Evolutionary conservation across 1,140 invertebrate genomes (phyloP), one percentile per base, ranked within the genome.

Genomic region (Aphelenchoides avenae): DNA sequence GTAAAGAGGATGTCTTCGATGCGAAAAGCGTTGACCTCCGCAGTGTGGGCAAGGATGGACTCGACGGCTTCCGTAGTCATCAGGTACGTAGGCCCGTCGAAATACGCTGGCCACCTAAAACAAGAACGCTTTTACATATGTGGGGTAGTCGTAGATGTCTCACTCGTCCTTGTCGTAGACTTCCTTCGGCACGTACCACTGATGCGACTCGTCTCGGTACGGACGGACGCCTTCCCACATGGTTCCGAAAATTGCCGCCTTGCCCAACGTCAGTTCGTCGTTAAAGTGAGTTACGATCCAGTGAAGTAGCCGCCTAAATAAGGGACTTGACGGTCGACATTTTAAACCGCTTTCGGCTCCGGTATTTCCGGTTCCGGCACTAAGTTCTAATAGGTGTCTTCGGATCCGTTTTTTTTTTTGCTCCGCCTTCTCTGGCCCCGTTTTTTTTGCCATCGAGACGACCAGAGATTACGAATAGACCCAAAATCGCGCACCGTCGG

Each of bases 201-300:
- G 15, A 39, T 60, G 55, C 7, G 20, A 37, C 34, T 31, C 30
- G 18, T 63, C 31, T 18, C 57, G 33, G 33, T 30, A 40, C 18
- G 58, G 55, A n/a, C 20, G 34, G 5, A 39, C 24, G 9, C 31
- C 22, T 29, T 50, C 49, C 37, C 37, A 64, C 15, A 60, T 24
- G 27, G 55, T 46, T 9, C 57, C 57, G 31, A 60, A 60, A 36
- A 60, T 36, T 22, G 55, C 27, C 6, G 34, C 24, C 9, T 29
- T 13, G 18, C 11, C 13, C 4, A 30, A 18, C 24, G 20, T 5
- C 15, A 15, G 18, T 18, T 5, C n/a, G 2, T n/a, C n/a, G 6
- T 2, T 37, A 20, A 60, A 58, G 15, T 63, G 41, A 31, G 59
- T 26, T n/a, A 29, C 58, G 4, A 64, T 64, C 57, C 57, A 60